A percentile compares a stretch with the other conserved stretches of the same genome.
These are phyloP conservation scores for Mystacornis crossleyi DNA, from an alignment of 2,113 vertebrate genomes.

Conservation along the genomic window DNA sequence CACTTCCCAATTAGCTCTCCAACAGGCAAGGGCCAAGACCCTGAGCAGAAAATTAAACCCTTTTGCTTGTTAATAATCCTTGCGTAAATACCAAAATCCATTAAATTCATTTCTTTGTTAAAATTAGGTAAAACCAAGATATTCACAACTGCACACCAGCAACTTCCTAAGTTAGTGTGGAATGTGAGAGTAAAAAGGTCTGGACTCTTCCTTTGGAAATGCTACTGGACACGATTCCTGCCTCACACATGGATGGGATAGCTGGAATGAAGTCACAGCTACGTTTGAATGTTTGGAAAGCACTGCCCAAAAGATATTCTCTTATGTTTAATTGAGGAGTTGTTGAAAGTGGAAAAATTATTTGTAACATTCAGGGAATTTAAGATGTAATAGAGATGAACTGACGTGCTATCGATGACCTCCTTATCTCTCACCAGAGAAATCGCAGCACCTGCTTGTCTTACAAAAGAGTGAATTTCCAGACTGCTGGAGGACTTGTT, in stretches of 20 bases:
- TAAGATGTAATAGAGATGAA: conserved; percentile 27
- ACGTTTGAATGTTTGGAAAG: neutral
- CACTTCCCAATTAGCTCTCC: neutral
- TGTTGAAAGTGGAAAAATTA: conserved; percentile 2
- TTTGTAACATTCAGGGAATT: conserved; percentile 21
- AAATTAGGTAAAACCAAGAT: neutral
- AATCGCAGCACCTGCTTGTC: neutral
- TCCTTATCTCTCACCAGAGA: neutral
- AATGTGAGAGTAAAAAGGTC: neutral
- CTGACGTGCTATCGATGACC: neutral
- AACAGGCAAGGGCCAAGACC: neutral
- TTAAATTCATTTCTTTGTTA: neutral
- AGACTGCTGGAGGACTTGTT: too few relatives aligned
- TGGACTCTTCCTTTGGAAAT: conserved; percentile 12
- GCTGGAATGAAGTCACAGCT: neutral
- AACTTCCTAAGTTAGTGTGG: neutral
- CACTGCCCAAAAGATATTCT: neutral
- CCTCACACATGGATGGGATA: neutral
- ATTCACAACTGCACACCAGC: neutral
- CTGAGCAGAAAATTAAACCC: neutral
- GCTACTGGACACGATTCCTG: neutral
- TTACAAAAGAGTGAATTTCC: neutral
- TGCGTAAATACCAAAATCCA: neutral
- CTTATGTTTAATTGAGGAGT: neutral
- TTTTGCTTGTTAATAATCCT: neutral